Base-by-base conservation (phyloP, 2,797 vertebrate genomes). In the Danio aesculapii region DNA sequence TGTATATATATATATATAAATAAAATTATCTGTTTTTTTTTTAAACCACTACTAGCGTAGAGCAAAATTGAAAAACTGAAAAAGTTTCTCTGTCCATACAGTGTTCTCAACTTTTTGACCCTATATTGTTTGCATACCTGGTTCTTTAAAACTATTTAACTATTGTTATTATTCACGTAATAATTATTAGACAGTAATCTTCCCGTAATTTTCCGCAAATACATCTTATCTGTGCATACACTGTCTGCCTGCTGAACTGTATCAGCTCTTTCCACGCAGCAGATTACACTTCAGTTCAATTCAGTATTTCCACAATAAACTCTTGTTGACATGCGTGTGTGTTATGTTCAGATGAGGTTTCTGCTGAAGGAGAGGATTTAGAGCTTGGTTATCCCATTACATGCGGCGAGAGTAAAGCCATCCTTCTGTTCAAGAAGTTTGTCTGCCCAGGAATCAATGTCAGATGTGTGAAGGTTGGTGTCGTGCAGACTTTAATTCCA, bases 381-480 rank as follows among this genome's bases (percentile, higher is more conserved):
- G 97, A 99, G 88, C 94, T 98, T 0, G 96, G 96, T 63, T 99
- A 96, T 77, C 96, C 97, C 16, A 99, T 99, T 88, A 99, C 98
- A 1, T 99, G 98, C 0, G 98, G 98, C 8, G 98, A 99, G 88
- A 95, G 96, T 88, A 98, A 99, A 94, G 98, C 98, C 43, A 90
- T 98, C 86, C 90, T 99, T 82, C 92, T 99, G 5, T 95, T 98
- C 93, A 99, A 99, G 94, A 99, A 99, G 84, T 99, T 99, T 83
- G 97, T 99, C 62, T 99, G 98, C 81, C 98, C 98, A 0, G 98
- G 98, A 88, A 99, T 99, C 91, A 99, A 99, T 70, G 98, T 99
- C 52, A 99, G 98, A 86, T 99, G 98, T 87, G 97, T 99, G 6
- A 99, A 99, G 97, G 98, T 99, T 58, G 62, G 94, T 90, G 21